Percentiles rank a stretch among this genome's conserved stretches.
Conservation (phyloP, 2,113 vertebrate genomes). For the Phyllopteryx taeniolatus region DNA sequence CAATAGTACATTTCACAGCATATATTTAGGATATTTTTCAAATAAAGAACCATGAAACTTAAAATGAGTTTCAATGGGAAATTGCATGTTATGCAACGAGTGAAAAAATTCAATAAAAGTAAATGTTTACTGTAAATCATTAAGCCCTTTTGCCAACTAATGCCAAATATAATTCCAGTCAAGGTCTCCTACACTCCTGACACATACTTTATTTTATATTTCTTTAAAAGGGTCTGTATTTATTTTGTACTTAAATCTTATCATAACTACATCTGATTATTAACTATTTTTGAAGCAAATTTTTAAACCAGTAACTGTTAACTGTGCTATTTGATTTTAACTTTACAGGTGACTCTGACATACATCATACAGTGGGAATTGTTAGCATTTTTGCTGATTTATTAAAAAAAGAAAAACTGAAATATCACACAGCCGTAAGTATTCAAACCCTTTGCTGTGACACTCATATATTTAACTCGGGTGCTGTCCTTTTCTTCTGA, state of each 20-base stretch:
- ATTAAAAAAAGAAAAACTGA: too few species aligned
- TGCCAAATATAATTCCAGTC: background rate
- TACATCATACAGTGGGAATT: background rate
- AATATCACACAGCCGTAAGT: too few species aligned
- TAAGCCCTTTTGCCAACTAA: background rate
- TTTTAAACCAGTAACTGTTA: background rate
- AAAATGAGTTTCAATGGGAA: background rate
- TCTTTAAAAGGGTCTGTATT: too few species aligned
- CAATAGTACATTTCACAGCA: background rate
- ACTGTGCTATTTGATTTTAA: background rate
- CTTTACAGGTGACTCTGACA: background rate
- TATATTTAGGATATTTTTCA: background rate
- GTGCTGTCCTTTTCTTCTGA: too few species aligned
- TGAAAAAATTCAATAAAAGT: background rate
- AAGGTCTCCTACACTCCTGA: too few species aligned
- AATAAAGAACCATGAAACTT: background rate
- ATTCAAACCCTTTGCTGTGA: too few species aligned
- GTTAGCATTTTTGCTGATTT: too few species aligned
- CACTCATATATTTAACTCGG: too few species aligned
- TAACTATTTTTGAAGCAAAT: too few species aligned
- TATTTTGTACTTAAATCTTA: too few species aligned
- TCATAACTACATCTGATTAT: too few species aligned
- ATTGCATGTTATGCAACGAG: background rate
- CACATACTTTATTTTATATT: too few species aligned
- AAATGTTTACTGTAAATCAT: background rate